Base-by-base conservation (phyloP, 1,140 invertebrate genomes). In the Danaus melanippus region DNA sequence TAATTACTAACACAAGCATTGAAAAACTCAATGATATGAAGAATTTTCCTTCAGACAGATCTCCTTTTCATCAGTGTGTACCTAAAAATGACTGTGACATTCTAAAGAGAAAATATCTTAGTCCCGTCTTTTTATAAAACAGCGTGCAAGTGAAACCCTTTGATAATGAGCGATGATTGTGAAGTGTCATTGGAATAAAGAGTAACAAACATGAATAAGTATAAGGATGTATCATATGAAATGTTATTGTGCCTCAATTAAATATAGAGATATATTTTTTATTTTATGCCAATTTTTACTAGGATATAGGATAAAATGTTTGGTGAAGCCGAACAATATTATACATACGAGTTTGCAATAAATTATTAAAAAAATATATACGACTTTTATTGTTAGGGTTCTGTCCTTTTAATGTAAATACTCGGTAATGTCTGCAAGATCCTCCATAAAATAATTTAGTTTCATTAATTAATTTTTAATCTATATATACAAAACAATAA, bases 271-370 rank as follows among this genome's bases (percentile, higher is more conserved):
- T 74, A 71, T 74, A 73, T 71, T 74, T 69, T 65, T 76, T 76
- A 75, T 70, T 66, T 76, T 71, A 76, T 74, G 69, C 69, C 69
- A 76, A 76, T 78, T 71, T 71, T 69, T 68, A 66, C 59, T 76
- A 74, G 62, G 46, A 43, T 64, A 74, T 67, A 74, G 66, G 15
- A 57, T 58, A 55, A 66, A 66, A 63, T 64, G 63, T 58, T 75
- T 62, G 63, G 49, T 49, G 47, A 47, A 45, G 46, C 58, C 56
- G 52, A 59, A 56, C 65, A 56, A 52, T 59, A 58, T 53, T 58
- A 60, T 60, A 66, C 61, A 64, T 62, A 65, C 55, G 51, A 59
- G 54, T 67, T 56, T 50, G 69, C 64, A 71, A 66, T 71, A 69
- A 69, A 66, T 66, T 64, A 67, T 70, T 65, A 60, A 43, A 54